A percentile compares a stretch with the other conserved stretches of the same genome.
phyloP scores from a whole-genome alignment of 2,888 invertebrate species.

The Dryadula phaetusa region DNA sequence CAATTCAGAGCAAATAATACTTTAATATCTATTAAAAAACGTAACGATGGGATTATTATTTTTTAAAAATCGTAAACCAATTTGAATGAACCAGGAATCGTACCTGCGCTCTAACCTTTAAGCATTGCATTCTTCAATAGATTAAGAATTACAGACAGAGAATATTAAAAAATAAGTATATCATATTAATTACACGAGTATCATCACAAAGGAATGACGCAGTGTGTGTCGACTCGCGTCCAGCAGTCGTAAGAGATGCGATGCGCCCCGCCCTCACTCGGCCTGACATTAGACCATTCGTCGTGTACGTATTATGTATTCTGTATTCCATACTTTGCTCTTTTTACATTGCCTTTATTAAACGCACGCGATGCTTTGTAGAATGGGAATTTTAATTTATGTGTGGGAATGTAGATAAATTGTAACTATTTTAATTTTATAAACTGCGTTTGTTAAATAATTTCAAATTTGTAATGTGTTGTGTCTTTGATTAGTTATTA shows the following conservation, averaged over 20 bases:
- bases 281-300: conserved; percentile 50
- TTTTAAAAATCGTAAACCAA: too few species aligned
- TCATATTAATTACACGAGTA: neutral
- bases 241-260: conserved; percentile 52
- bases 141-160: too few species aligned
- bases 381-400: conserved; percentile 42
- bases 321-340: conserved; percentile 29
- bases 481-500: neutral
- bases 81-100: too few species aligned
- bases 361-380: conserved; percentile 40
- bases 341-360: conserved; percentile 40
- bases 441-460: conserved; percentile 6
- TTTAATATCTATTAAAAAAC: too few species aligned
- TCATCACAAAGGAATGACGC: conserved; percentile 46
- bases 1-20: neutral
- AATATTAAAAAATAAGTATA: neutral
- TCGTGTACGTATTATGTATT: conserved; percentile 30
- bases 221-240: conserved; percentile 45
- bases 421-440: conserved; percentile 22
- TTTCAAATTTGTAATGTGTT: neutral
- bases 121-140: too few species aligned
- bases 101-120: too few species aligned
- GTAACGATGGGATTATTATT: too few species aligned
- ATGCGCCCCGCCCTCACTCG: conserved; percentile 50
- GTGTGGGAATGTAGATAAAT: conserved; percentile 38